Evolutionary conservation across 1,140 invertebrate species (phyloP).

Genomic region (Idris sp.): DNA sequence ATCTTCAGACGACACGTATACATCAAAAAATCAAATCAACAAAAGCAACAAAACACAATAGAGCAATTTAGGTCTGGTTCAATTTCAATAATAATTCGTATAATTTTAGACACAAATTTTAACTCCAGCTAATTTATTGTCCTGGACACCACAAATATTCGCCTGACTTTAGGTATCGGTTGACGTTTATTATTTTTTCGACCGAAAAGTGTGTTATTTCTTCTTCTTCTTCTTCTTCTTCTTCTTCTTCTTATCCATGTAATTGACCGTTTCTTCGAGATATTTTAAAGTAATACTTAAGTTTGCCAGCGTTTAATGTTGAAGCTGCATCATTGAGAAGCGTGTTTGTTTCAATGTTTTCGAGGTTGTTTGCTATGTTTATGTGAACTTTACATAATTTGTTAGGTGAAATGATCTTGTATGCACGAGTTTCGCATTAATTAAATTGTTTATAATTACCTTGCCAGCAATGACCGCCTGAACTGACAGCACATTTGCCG

Average conservation of each 20-base stretch:
- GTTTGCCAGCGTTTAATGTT: constrained; percentile 1
- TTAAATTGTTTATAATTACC: constrained; percentile 79
- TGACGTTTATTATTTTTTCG: no score
- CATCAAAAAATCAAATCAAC: constrained; percentile 32
- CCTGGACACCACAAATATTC: no score
- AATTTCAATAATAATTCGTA: no score
- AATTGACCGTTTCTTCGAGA: constrained; percentile 1
- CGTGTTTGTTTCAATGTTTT: constrained; percentile 29
- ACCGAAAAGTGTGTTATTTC: no score
- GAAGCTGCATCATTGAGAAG: background rate
- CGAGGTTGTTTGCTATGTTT: constrained; percentile 26
- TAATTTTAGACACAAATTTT: no score
- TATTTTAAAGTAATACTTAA: constrained; percentile 10
- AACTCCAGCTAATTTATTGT: no score
- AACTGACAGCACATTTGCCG: constrained; percentile 91
- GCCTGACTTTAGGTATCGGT: no score
- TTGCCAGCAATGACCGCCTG: constrained; percentile 92
- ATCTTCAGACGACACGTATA: constrained; percentile 37
- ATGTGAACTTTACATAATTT: constrained; percentile 37
- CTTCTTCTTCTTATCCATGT: no score
- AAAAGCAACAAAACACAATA: no score
- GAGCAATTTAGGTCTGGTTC: no score
- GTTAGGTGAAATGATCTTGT: constrained; percentile 24
- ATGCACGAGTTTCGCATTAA: constrained; percentile 42
- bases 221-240: no score